A percentile compares a stretch with the other conserved stretches of the same genome.
phyloP scores from a whole-genome alignment of 2,888 invertebrate species.

The Sepioteuthis lessoniana region DNA sequence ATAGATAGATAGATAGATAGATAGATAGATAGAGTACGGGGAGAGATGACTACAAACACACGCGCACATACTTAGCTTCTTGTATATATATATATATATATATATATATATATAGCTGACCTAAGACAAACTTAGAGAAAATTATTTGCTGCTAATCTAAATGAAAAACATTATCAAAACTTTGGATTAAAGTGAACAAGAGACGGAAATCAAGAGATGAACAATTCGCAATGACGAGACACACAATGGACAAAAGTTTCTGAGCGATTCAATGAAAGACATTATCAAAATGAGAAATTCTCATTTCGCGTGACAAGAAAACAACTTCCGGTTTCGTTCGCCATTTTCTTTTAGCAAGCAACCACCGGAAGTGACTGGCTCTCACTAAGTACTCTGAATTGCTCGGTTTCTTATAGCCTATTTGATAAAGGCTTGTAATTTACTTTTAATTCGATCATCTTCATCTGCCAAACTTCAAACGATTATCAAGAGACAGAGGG shows the following conservation, averaged over 20 bases:
- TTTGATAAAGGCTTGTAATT: neutral
- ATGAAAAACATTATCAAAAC: neutral
- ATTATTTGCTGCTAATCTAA: neutral
- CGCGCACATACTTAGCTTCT: neutral
- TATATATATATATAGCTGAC: neutral
- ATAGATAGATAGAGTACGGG: neutral
- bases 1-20: too few species aligned
- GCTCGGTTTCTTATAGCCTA: neutral
- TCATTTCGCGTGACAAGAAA: slow-evolving; percentile 20
- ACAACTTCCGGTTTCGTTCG: neutral
- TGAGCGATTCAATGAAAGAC: neutral
- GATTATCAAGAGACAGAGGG: slow-evolving; percentile 18
- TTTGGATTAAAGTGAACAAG: neutral
- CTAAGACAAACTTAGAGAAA: accelerated
- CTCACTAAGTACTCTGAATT: neutral
- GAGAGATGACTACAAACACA: neutral
- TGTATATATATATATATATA: neutral
- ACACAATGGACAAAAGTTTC: neutral
- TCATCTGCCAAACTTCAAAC: neutral
- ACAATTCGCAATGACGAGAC: neutral
- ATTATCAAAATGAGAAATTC: neutral
- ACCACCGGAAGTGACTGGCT: neutral
- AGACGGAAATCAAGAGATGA: neutral
- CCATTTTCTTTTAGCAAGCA: neutral
- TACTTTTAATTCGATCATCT: slow-evolving; percentile 23